Evolutionary conservation across 2,113 vertebrate species (phyloP).

Genomic region (Melanocharis versteri): DNA sequence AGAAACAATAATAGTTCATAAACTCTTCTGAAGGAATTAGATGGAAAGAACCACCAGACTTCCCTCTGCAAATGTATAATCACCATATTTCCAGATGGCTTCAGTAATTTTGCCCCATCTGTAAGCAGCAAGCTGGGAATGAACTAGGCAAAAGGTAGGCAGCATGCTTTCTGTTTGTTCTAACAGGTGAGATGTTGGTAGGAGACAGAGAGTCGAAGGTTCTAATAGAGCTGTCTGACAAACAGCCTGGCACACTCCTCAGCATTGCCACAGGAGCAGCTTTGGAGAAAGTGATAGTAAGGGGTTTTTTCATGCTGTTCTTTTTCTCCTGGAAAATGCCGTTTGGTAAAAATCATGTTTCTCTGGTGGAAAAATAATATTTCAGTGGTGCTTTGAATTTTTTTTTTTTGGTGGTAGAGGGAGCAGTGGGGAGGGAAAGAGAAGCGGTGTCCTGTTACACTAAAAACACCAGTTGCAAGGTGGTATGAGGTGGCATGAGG

Average conservation of each 20-base stretch:
- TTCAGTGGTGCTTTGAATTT: background rate
- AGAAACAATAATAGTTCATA: background rate
- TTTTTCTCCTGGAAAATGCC: background rate
- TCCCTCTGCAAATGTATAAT: background rate
- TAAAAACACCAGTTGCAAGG: background rate
- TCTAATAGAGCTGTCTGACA: background rate
- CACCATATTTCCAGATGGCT: background rate
- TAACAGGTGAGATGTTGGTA: background rate
- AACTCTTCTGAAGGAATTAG: background rate
- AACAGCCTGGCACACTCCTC: background rate
- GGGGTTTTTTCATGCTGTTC: background rate
- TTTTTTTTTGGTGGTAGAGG: background rate
- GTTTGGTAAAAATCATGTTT: background rate
- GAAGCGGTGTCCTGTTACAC: background rate
- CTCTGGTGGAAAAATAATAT: background rate
- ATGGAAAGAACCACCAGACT: background rate
- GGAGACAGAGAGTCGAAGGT: background rate
- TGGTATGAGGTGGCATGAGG: background rate
- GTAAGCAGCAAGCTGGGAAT: background rate
- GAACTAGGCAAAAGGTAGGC: background rate
- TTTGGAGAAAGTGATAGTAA: background rate
- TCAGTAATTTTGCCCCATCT: background rate
- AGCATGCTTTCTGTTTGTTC: background rate
- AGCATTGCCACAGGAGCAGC: background rate
- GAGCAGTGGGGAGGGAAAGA: background rate